Evolutionary conservation across 2,113 vertebrate genomes (phyloP).

Genomic region (Larimichthys crocea): DNA sequence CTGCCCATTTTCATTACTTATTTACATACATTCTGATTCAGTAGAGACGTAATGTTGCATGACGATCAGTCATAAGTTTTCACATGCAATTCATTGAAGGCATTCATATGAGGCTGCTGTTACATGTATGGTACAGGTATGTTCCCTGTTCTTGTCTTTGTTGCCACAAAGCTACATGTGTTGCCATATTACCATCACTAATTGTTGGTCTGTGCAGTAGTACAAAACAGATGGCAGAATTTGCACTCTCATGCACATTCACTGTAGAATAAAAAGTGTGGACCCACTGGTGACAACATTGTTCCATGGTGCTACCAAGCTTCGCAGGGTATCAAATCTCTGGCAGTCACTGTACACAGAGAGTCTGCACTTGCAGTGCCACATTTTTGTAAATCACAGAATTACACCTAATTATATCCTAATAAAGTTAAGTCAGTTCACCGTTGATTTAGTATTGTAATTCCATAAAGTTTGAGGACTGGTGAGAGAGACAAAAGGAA

Average conservation of each 20-base stretch:
- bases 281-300: neutral
- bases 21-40: neutral
- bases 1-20: conserved; percentile 14
- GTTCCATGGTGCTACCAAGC: neutral
- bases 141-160: neutral
- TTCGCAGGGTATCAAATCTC: neutral
- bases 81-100: neutral
- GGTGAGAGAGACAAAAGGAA: neutral
- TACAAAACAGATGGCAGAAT: neutral
- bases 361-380: neutral
- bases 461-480: neutral
- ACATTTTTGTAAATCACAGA: neutral
- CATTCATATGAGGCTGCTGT: neutral
- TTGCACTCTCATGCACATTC: too few species aligned
- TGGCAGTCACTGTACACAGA: neutral
- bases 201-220: neutral
- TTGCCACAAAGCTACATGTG: neutral
- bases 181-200: neutral
- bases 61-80: neutral
- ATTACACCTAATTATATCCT: neutral
- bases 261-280: neutral
- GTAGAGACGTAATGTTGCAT: neutral
- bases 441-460: neutral
- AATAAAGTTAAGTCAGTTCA: neutral
- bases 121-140: too few species aligned